phyloP scores from a whole-genome alignment of 2,888 invertebrate genomes.

The Epinotia brunnichana region DNA sequence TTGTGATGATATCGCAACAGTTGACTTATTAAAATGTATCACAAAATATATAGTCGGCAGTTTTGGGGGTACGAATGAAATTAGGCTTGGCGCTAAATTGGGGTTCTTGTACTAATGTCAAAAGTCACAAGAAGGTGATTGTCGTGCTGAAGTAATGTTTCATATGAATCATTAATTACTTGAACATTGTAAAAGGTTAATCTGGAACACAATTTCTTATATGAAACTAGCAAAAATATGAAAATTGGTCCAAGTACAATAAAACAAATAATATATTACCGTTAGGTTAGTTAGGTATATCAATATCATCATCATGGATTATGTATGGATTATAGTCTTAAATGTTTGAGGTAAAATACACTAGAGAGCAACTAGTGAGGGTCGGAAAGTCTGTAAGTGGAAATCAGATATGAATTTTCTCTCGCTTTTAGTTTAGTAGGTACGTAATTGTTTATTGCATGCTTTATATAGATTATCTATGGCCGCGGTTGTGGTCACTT shows the following conservation, averaged over 20 bases:
- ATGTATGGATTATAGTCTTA: no score
- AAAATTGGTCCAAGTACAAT: not conserved
- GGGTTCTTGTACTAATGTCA: not conserved
- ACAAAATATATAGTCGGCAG: conserved; percentile 48
- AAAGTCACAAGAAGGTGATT: not conserved
- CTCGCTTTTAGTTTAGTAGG: not conserved
- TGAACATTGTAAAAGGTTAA: no score
- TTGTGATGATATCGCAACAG: conserved; percentile 67
- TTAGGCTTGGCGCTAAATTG: conserved; percentile 35
- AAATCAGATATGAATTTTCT: not conserved
- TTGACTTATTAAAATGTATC: conserved; percentile 64
- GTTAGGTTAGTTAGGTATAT: no score
- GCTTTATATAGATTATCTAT: not conserved
- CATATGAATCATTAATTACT: no score
- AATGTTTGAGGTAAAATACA: no score
- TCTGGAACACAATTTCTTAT: no score
- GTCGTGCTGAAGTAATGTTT: not conserved
- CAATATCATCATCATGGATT: no score
- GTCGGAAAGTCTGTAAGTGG: not conserved
- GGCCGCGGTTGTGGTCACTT: no score
- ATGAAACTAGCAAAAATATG: no score
- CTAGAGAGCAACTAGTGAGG: no score
- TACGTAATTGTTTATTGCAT: not conserved
- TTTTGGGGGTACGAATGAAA: conserved; percentile 41
- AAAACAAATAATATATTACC: no score